phyloP scores from a whole-genome alignment of 2,797 vertebrate species.

The Adrianichthys oophorus region DNA sequence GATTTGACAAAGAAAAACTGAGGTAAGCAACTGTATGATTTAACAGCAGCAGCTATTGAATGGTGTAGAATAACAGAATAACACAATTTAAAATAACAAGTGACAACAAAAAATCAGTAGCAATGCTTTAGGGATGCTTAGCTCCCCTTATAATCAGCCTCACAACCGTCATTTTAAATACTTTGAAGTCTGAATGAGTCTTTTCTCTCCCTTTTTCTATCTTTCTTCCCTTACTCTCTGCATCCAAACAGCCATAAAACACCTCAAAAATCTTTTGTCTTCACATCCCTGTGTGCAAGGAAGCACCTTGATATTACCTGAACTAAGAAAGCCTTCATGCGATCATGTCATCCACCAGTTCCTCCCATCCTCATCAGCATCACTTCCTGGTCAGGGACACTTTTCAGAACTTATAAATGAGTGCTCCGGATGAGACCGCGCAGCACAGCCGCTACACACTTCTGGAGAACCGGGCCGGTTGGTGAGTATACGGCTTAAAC shows the following conservation, averaged over 20 bases:
- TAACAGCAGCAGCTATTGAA: background rate
- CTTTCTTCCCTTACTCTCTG: too few relatives aligned
- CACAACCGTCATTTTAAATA: too few relatives aligned
- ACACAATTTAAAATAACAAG: too few relatives aligned
- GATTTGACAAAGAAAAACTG: slow-evolving; percentile 5
- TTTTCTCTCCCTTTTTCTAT: too few relatives aligned
- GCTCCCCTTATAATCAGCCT: too few relatives aligned
- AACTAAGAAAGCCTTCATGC: background rate
- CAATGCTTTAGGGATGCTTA: too few relatives aligned
- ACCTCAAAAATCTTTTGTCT: too few relatives aligned
- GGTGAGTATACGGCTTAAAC: slow-evolving; percentile 47
- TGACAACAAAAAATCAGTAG: background rate
- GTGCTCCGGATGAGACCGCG: background rate
- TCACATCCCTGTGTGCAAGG: too few relatives aligned
- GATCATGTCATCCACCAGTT: slow-evolving; percentile 30
- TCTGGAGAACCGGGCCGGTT: slow-evolving; percentile 4
- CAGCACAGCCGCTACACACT: background rate
- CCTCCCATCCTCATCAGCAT: slow-evolving; percentile 51
- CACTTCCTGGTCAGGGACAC: slow-evolving; percentile 31
- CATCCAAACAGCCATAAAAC: too few relatives aligned
- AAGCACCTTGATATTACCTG: too few relatives aligned
- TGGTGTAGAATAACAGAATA: too few relatives aligned
- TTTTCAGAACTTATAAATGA: slow-evolving; percentile 59
- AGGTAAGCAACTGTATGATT: background rate
- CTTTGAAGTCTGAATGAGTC: too few relatives aligned